Percentiles rank a stretch among this genome's conserved stretches.
Evolutionary conservation across 1,140 invertebrate species (phyloP).

Genomic region (Atta texana): DNA sequence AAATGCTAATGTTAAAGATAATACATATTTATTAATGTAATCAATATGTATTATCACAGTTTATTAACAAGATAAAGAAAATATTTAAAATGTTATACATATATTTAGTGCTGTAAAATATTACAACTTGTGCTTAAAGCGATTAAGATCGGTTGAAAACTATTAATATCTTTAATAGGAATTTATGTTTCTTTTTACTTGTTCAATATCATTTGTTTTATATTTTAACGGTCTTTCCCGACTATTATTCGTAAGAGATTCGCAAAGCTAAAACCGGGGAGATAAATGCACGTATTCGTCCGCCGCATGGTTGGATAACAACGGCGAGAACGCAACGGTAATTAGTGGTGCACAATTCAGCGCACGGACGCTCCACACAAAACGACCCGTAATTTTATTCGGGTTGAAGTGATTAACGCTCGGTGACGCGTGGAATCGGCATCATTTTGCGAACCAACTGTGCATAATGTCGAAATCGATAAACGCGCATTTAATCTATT

Average conservation of each 20-base stretch:
- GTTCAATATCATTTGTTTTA: slow-evolving; percentile 38
- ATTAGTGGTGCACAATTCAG: slow-evolving; percentile 62
- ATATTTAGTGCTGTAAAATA: neutral
- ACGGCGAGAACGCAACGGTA: slow-evolving; percentile 62
- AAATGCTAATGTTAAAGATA: neutral
- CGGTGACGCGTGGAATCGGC: slow-evolving; percentile 64
- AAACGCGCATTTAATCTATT: slow-evolving; percentile 60
- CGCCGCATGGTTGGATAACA: slow-evolving; percentile 60
- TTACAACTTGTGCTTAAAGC: neutral
- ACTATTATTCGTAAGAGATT: slow-evolving; percentile 56
- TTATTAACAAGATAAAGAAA: neutral
- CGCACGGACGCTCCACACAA: slow-evolving; percentile 57
- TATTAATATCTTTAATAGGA: neutral
- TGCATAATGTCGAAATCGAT: slow-evolving; percentile 65
- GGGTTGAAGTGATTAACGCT: slow-evolving; percentile 64
- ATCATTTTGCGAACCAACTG: slow-evolving; percentile 64
- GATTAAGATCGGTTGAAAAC: slow-evolving; percentile 14
- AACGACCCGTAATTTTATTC: slow-evolving; percentile 66
- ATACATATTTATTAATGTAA: neutral
- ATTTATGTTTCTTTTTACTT: slow-evolving; percentile 18
- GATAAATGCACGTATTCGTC: slow-evolving; percentile 61
- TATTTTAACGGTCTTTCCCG: slow-evolving; percentile 44
- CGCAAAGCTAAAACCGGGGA: slow-evolving; percentile 52
- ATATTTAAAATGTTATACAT: neutral
- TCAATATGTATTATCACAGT: neutral